Conservation (phyloP, 1,140 invertebrate species). For the Musca vetustissima region DNA sequence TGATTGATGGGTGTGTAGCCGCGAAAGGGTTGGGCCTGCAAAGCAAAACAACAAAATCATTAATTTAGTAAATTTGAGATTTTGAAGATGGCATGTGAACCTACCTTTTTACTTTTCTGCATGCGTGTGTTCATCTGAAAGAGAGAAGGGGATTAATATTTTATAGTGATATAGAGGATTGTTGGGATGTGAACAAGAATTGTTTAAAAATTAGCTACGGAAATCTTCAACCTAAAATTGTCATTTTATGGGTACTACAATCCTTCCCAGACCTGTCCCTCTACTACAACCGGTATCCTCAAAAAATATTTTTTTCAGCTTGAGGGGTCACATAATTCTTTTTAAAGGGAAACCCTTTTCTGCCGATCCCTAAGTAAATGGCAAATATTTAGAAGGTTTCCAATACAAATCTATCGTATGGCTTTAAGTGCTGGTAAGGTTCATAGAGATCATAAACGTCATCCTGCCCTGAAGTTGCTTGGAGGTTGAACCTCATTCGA, state of each 20-base stretch:
- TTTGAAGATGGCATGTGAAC: neutral
- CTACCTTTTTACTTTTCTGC: constrained; percentile 50
- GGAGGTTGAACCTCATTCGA: no score
- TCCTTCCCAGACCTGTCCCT: no score
- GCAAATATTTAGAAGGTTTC: constrained; percentile 66
- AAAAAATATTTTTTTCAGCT: constrained; percentile 59
- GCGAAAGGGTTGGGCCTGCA: constrained; percentile 68
- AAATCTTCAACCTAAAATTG: no score
- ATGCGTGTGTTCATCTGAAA: constrained; percentile 52
- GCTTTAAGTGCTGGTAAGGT: constrained; percentile 79
- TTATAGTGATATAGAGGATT: neutral
- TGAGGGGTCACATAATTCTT: constrained; percentile 74
- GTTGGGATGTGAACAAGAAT: neutral
- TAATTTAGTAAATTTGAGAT: neutral
- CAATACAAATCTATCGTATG: constrained; percentile 74
- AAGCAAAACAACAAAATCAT: neutral
- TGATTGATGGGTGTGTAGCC: constrained; percentile 73
- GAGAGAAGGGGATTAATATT: neutral
- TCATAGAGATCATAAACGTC: constrained; percentile 80
- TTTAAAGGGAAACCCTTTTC: constrained; percentile 72
- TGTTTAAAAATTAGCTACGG: neutral
- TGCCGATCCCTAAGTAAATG: constrained; percentile 67
- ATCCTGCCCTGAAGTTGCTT: no score
- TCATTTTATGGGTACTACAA: no score
- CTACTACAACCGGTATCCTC: no score